Evolutionary conservation across 1,140 invertebrate species (phyloP).

Genomic region (Pogonognathellus flavescens): DNA sequence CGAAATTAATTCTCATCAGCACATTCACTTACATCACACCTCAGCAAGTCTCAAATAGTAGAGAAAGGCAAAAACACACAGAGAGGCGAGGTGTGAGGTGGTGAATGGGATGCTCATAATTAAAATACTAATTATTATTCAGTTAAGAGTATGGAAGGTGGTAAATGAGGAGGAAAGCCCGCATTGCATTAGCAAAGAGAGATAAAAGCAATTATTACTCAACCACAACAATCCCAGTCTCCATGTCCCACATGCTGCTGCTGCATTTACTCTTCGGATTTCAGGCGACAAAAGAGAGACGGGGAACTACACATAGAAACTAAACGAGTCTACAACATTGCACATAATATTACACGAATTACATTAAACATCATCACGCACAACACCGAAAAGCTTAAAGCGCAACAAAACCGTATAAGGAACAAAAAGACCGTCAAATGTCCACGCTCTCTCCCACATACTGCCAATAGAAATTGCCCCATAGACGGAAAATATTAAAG

Average conservation of each 20-base stretch:
- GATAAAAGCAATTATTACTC: neutral
- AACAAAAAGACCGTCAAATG: neutral
- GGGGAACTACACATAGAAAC: neutral
- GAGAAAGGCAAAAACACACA: too few species aligned
- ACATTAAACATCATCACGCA: neutral
- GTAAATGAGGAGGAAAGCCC: neutral
- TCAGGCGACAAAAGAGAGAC: neutral
- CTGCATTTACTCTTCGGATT: neutral
- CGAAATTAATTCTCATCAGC: neutral
- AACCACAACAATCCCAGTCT: neutral
- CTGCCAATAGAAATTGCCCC: too few species aligned
- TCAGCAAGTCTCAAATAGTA: neutral
- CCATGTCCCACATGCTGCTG: neutral
- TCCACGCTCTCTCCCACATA: too few species aligned
- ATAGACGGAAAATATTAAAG: too few species aligned
- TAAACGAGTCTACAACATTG: neutral
- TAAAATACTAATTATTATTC: constrained; percentile 15
- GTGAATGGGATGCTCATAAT: too few species aligned
- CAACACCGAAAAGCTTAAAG: constrained; percentile 21
- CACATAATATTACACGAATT: neutral
- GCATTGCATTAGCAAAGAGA: neutral
- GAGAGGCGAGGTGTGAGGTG: too few species aligned
- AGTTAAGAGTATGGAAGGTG: neutral
- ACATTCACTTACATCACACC: neutral
- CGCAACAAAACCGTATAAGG: constrained; percentile 30